These are phyloP conservation scores for Rhegmatorhina hoffmannsi DNA, from an alignment of 2,113 vertebrate species.

Conservation along the genomic window DNA sequence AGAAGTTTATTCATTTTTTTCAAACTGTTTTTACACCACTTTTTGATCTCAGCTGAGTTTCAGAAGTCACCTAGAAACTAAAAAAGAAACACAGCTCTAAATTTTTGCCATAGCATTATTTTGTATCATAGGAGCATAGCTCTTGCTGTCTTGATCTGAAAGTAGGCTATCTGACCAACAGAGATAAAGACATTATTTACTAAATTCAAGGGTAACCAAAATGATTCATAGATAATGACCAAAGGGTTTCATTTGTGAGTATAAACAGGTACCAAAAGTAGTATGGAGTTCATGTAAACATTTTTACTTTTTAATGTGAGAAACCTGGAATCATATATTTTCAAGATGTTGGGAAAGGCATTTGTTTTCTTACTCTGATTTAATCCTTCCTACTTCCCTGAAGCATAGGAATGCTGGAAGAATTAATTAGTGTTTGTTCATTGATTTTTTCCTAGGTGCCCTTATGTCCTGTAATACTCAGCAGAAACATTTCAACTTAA, in stretches of 20 bases:
- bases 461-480: not conserved
- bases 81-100: slow-evolving; percentile 9
- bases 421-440: not conserved
- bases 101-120: slow-evolving; percentile 25
- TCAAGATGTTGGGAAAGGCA: not conserved
- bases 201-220: slow-evolving; percentile 46
- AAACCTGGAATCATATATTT: not conserved
- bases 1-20: not conserved
- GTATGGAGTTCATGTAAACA: not conserved
- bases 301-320: not conserved
- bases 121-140: not conserved
- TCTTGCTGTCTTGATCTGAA: not conserved
- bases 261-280: not conserved
- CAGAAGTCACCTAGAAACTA: slow-evolving; percentile 52
- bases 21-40: slow-evolving; percentile 20
- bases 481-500: not conserved
- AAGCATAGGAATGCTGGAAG: not conserved
- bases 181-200: slow-evolving; percentile 44
- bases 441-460: not conserved
- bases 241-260: not conserved
- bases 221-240: slow-evolving; percentile 4
- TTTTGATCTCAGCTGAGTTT: slow-evolving; percentile 25
- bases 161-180: slow-evolving; percentile 32
- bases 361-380: slow-evolving; percentile 11
- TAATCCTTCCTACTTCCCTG: not conserved